Percentiles rank a stretch among this genome's conserved stretches.
phyloP scores from a whole-genome alignment of 1,140 invertebrate genomes.

The Copidosoma floridanum region DNA sequence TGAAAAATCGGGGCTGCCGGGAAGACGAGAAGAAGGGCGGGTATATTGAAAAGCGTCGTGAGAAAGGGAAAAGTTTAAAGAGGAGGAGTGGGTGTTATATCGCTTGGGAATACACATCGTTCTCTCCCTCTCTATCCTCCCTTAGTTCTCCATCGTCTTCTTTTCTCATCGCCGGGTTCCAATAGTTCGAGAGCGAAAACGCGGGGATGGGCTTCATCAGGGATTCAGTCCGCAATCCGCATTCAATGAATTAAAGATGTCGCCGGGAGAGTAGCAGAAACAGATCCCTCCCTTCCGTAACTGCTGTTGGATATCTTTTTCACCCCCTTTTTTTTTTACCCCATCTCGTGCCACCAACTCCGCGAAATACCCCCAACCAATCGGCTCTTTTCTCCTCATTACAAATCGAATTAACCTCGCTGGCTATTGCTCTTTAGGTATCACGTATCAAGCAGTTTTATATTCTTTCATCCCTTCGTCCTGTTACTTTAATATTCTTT shows the following conservation, averaged over 20 bases:
- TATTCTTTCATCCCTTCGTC: too few species aligned
- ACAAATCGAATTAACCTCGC: constrained; percentile 20
- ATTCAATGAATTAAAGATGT: constrained; percentile 59
- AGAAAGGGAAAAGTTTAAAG: background rate
- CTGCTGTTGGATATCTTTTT: too few species aligned
- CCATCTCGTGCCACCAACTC: constrained; percentile 16
- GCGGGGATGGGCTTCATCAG: constrained; percentile 57
- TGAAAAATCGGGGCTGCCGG: constrained; percentile 1
- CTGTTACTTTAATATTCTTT: too few species aligned
- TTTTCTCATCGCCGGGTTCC: constrained; percentile 49
- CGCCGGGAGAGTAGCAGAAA: constrained; percentile 53
- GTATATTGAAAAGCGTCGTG: constrained; percentile 21
- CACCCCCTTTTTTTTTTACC: constrained; percentile 10
- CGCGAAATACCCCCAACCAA: constrained; percentile 16
- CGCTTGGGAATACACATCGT: constrained; percentile 46
- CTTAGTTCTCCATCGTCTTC: background rate
- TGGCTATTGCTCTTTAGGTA: too few species aligned
- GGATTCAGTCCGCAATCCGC: constrained; percentile 55
- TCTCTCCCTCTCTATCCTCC: constrained; percentile 5
- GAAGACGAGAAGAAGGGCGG: constrained; percentile 4
- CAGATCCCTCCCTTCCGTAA: constrained; percentile 26
- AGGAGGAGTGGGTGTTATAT: constrained; percentile 36
- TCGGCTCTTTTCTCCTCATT: constrained; percentile 27
- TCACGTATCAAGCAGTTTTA: too few species aligned
- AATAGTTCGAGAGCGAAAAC: constrained; percentile 53